Evolutionary conservation across 1,140 invertebrate species (phyloP), one percentile per base, ranked within the genome.

Genomic region (Drosophila nigrodunni): DNA sequence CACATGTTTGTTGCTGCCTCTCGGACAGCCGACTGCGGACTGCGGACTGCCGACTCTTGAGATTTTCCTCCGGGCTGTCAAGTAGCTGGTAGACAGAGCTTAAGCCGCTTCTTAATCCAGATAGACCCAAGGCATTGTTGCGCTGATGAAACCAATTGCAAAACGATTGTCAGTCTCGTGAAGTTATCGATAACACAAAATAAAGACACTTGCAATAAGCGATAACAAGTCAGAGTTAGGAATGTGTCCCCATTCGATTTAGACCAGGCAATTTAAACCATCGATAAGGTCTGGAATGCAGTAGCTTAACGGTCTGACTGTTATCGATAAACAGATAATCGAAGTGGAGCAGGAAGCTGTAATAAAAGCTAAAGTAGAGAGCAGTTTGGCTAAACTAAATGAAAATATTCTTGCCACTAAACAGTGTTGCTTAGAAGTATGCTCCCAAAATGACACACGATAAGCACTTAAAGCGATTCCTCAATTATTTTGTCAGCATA

Each of bases 401-500:
- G 15, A 15, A 15, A 15, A 1, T 21, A 2, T 21, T 21, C 25
- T 5, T 0, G 6, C 25, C 4, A 30, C 25, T 30, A 30, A 30
- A 30, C 25, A 30, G 25, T 30, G 25, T 0, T 30, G 25, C 25
- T 30, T 30, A 30, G 6, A 30, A 30, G 25, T 30, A 30, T 30
- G 0, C 25, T 5, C 25, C 3, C 25, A 30, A 30, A 30, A 30
- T 30, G 25, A 30, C 25, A 30, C 25, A 2, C 25, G 25, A 30
- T 30, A 30, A 3, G 39, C 37, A 34, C 44, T 21, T 25, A 30
- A 18, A 30, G 15, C 65, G 61, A 60, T 87, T 82, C 65, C 80
- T 78, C 85, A 89, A 87, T 89, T 87, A 87, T 87, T 88, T 87
- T 87, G 69, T 88, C 80, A 83, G 77, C 80, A 88, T 83, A 88